Evolutionary conservation across 2,797 vertebrate species (phyloP).

Genomic region (Pampus argenteus): DNA sequence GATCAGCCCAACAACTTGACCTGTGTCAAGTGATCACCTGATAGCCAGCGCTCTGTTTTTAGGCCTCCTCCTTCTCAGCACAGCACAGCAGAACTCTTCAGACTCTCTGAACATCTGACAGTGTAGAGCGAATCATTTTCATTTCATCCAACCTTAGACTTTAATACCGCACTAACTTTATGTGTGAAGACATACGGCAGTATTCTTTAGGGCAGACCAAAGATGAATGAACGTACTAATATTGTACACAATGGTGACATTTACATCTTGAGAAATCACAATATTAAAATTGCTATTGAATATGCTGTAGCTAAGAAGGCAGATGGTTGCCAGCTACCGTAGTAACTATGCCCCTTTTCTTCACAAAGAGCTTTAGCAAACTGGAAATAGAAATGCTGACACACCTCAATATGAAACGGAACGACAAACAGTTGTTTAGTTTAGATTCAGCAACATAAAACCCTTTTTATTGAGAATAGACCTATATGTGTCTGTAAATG

Average conservation of each 20-base stretch:
- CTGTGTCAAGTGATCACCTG: slow-evolving; percentile 80
- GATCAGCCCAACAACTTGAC: slow-evolving; percentile 81
- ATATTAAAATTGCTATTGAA: not conserved
- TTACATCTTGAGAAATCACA: not conserved
- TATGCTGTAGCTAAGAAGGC: not conserved
- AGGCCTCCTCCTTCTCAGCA: slow-evolving; percentile 36
- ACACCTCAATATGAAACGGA: no score
- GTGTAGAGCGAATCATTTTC: slow-evolving; percentile 15
- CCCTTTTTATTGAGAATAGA: not conserved
- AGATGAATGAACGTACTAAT: not conserved
- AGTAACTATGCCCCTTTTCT: not conserved
- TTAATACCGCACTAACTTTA: not conserved
- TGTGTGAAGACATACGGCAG: not conserved
- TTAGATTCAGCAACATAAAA: no score
- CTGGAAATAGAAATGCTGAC: not conserved
- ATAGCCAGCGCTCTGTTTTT: slow-evolving; percentile 58
- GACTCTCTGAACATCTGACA: slow-evolving; percentile 22
- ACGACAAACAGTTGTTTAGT: no score
- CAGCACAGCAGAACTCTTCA: slow-evolving; percentile 21
- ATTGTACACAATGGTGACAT: not conserved
- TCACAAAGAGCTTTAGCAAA: not conserved
- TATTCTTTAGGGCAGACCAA: not conserved
- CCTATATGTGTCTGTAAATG: no score
- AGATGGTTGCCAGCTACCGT: not conserved
- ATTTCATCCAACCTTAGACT: not conserved